Evolutionary conservation across 2,113 vertebrate genomes (phyloP), one percentile per base, ranked within the genome.

Genomic region (Corythornis vintsioides): DNA sequence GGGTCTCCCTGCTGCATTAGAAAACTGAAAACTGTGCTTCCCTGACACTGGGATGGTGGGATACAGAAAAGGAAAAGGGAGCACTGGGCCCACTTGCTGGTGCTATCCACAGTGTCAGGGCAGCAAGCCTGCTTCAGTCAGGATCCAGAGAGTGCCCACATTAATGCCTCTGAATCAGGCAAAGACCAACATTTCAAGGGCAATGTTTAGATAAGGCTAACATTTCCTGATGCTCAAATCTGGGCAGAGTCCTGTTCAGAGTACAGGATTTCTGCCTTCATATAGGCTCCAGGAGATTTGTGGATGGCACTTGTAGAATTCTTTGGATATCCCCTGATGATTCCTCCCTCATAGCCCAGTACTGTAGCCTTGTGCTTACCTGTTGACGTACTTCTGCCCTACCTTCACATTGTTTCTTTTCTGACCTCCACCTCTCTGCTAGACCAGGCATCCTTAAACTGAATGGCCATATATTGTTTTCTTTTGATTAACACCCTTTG

Each of bases 301-400:
- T 91, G 90, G 29, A 22, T 89, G 19, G 6, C 38, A 61, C 42
- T 91, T 57, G 33, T 50, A 79, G 72, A 87, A 79, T 69, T 85
- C 21, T 91, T 87, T 63, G 33, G 18, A 22, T 74, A 31, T 28
- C 6, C 31, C 24, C 25, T 69, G 29, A 50, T 60, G 38, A 57
- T 91, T 83, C 57, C 79, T 63, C 15, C 13, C 4, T 3, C 7
- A 69, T 53, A 71, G 11, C 24, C 29, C 35, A 76, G 24, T 20
- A 48, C 35, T 22, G 53, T 0, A 0, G 17, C 21, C 3, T 71
- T 88, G n/a, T 3, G 6, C 9, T 17, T 38, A 48, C 7, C 19
- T 5, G 1, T 79, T 91, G 82, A 79, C 10, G 26, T 74, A 11
- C 20, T 57, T 64, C 29, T 79, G 13, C 21, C 17, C 87, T 70